Base-by-base conservation (phyloP, 2,113 vertebrate genomes). In the Lathamus discolor region DNA sequence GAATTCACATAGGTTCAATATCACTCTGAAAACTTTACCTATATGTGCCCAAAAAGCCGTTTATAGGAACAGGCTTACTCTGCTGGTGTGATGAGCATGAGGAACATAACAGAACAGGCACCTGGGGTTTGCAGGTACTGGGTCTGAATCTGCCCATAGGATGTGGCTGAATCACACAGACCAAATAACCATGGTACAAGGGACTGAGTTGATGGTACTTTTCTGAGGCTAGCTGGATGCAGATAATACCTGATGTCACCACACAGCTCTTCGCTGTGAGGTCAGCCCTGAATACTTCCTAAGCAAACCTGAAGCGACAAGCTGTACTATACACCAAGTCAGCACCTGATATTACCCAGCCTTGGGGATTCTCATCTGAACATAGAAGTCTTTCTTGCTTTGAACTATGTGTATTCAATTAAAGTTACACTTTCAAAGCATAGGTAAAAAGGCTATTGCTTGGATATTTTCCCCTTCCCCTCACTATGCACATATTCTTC, bases 61-160 rank as follows among this genome's bases (percentile, higher is more conserved):
- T 31, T 28, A 10, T 19, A 61, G 80, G 37, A 73, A 44, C 14
- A 46, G 41, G 20, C 11, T 55, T n/a, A 4, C 11, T 20, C 27
- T 72, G 61, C 33, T 62, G 55, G 35, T 43, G 39, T 13, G 33
- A 20, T 10, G 41, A 41, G 25, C n/a, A 44, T 0, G 2, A 33
- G 83, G 64, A 22, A 37, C 0, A 6, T 9, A 70, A 11, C 0
- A 0, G 29, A 25, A 23, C 29, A 37, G 66, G 29, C 22, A 13
- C 10, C 16, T 4, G 41, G 19, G n/a, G 7, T 52, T 46, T 48
- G 17, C 35, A 51, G 1, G 15, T 20, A 4, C 7, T 0, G 0
- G 11, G 17, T 13, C 52, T 52, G 59, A 23, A 24, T 55, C 24
- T 59, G 78, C 69, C 48, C 39, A 3, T 1, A 9, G 44, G 10